These are phyloP conservation scores for Pogona vitticeps DNA, from an alignment of 2,113 vertebrate genomes.

Conservation along the genomic window DNA sequence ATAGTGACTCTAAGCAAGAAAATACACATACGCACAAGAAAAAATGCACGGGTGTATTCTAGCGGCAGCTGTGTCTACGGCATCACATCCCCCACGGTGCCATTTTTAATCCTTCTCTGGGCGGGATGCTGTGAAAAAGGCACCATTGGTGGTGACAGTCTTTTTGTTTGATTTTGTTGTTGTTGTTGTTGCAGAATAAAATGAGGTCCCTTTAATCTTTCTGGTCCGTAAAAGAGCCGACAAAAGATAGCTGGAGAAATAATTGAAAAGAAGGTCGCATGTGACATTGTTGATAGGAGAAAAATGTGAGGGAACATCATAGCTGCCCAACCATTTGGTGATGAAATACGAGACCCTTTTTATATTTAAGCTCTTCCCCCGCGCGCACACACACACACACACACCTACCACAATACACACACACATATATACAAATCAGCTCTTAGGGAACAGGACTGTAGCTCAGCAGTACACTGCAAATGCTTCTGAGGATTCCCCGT, in stretches of 20 bases:
- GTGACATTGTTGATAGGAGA: too few relatives aligned
- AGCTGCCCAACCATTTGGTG: background rate
- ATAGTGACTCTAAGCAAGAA: background rate
- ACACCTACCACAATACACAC: background rate
- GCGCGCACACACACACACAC: background rate
- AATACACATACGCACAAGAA: background rate
- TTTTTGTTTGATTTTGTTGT: too few relatives aligned
- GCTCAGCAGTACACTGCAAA: background rate
- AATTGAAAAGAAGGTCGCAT: background rate
- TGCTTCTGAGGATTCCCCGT: background rate
- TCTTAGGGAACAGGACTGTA: constrained; percentile 25
- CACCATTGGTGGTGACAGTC: background rate
- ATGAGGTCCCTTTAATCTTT: background rate
- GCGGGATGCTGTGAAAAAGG: too few relatives aligned
- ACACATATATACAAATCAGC: constrained; percentile 29
- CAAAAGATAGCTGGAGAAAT: background rate
- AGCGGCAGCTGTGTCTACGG: background rate
- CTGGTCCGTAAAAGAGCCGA: background rate
- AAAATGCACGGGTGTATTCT: background rate
- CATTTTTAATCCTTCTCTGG: background rate
- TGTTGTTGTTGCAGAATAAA: background rate
- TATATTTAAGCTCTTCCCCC: background rate
- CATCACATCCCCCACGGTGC: background rate
- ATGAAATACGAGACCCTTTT: accelerated
- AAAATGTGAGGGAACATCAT: accelerated